These are phyloP conservation scores for Ondatra zibethicus DNA, from an alignment of 2,113 vertebrate genomes.

Conservation along the genomic window DNA sequence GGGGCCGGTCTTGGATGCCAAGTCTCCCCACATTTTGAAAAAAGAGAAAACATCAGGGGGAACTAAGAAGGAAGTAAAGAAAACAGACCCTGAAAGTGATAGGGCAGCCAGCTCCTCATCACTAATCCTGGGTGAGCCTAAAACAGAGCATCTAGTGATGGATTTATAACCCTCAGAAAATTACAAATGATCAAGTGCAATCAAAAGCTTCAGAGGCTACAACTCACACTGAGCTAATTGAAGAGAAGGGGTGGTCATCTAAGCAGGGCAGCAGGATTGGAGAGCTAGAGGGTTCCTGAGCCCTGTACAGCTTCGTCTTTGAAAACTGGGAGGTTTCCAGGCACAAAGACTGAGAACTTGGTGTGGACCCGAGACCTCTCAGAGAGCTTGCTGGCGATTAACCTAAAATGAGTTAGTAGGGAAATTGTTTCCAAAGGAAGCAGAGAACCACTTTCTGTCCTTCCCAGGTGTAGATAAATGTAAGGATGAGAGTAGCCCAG, in stretches of 20 bases:
- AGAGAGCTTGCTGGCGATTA: neutral
- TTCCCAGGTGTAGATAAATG: neutral
- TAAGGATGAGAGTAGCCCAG: neutral
- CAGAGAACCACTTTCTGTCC: neutral
- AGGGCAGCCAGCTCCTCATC: conserved; percentile 24
- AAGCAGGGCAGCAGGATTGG: neutral
- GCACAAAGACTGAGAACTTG: neutral
- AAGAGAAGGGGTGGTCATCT: neutral
- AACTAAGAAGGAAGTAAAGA: conserved; percentile 10
- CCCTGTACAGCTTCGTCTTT: neutral
- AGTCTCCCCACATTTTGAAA: neutral
- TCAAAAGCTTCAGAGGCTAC: conserved; percentile 6
- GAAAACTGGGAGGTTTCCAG: neutral
- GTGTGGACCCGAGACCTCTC: neutral
- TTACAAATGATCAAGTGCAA: conserved; percentile 3
- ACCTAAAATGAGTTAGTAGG: neutral
- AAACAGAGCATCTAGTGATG: conserved; percentile 32
- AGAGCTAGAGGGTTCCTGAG: neutral
- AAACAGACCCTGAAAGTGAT: neutral
- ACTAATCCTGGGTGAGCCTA: neutral
- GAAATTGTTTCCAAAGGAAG: conserved; percentile 6
- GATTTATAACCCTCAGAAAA: conserved; percentile 55
- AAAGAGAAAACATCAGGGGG: conserved; percentile 24
- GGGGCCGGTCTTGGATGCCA: neutral
- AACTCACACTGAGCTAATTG: neutral